phyloP scores from a whole-genome alignment of 2,888 invertebrate genomes.

The Oegoconia quadripuncta region DNA sequence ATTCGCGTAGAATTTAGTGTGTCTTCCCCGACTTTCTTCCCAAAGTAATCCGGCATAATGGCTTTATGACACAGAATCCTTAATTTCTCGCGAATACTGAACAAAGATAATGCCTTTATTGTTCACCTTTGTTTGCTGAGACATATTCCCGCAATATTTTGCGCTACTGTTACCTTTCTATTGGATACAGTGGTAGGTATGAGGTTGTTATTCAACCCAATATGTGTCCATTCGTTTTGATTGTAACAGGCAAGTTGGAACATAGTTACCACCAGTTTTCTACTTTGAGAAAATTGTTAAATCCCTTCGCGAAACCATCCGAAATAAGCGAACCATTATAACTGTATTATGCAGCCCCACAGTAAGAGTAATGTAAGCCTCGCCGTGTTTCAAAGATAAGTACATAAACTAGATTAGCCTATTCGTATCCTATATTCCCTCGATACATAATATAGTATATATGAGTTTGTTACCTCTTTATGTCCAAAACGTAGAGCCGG shows the following conservation, averaged over 20 bases:
- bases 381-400: too few relatives aligned
- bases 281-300: too few relatives aligned
- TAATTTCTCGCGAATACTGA: slow-evolving; percentile 26
- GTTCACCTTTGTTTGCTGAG: slow-evolving; percentile 29
- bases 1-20: slow-evolving; percentile 10
- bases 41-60: slow-evolving; percentile 16
- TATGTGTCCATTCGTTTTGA: too few relatives aligned
- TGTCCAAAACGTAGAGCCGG: slow-evolving; percentile 32
- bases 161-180: slow-evolving; percentile 31
- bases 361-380: too few relatives aligned
- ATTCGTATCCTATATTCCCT: slow-evolving; percentile 15
- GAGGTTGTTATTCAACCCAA: too few relatives aligned
- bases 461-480: slow-evolving; percentile 24
- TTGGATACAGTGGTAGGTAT: too few relatives aligned
- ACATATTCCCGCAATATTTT: slow-evolving; percentile 35
- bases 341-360: too few relatives aligned
- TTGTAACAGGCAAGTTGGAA: too few relatives aligned
- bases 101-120: slow-evolving; percentile 28
- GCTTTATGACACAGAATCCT: slow-evolving; percentile 13
- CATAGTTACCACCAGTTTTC: too few relatives aligned
- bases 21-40: slow-evolving; percentile 4
- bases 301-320: too few relatives aligned
- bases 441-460: slow-evolving; percentile 14
- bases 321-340: too few relatives aligned
- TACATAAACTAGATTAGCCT: slow-evolving; percentile 14